Evolutionary conservation across 2,797 vertebrate genomes (phyloP), one percentile per base, ranked within the genome.

Genomic region (Myripristis murdjan): DNA sequence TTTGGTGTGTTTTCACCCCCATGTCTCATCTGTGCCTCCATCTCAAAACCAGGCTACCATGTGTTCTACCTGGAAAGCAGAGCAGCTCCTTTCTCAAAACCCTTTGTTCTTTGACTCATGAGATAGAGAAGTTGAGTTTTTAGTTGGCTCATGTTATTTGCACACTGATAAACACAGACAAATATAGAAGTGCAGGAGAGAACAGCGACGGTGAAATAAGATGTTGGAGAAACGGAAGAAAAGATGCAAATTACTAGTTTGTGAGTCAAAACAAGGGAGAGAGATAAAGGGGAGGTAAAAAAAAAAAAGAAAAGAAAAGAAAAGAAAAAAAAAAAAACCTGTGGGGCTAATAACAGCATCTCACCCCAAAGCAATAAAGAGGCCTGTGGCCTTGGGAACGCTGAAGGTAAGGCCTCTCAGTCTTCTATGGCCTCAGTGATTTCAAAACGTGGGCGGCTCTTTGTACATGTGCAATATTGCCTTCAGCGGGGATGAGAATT

Each of bases 401-500:
- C 33, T 24, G 61, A 77, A 68, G 52, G 16, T 48, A 53, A 71
- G 56, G 63, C 53, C 54, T 33, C 58, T 57, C 31, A 56, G 60
- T 63, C 65, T 71, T 23, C 79, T 75, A 69, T 75, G 16, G 71
- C 23, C 35, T 48, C 12, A 5, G 46, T 48, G 53, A 65, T 77
- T 75, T 79, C 66, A 52, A 77, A 80, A 75, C 52, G 61, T 7
- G 35, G 55, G 41, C 0, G 54, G 26, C 18, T 48, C 76, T 66
- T 75, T 62, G 64, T 63, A 80, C 83, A 83, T 74, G 63, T 78
- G 72, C 47, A 44, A 14, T 37, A 6, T 22, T n/a, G 1, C 52
- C 37, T 57, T 64, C 72, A 69, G 63, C 14, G 20, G 62, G 60
- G 63, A 79, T 10, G 12, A 8, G 14, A 73, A 73, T 55, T 51